Conservation (phyloP, 2,888 invertebrate genomes). For the Phortica okadai region DNA sequence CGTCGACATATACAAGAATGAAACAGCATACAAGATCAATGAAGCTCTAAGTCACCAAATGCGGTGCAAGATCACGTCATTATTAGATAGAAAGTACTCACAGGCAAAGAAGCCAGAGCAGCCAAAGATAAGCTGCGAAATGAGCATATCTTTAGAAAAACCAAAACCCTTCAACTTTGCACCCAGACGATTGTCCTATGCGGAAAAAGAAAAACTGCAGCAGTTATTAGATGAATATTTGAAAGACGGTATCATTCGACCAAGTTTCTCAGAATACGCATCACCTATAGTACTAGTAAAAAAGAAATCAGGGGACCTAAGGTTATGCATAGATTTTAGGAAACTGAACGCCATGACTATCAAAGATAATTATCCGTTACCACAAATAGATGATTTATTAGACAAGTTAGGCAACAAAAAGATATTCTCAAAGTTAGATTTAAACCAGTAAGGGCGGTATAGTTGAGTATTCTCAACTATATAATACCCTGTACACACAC, state of each 20-base stretch:
- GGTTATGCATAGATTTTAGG: constrained; percentile 33
- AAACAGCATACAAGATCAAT: too few species aligned
- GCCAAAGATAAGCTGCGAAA: constrained; percentile 24
- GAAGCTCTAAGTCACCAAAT: too few species aligned
- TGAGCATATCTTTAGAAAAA: constrained; percentile 26
- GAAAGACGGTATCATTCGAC: constrained; percentile 3
- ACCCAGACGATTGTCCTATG: constrained; percentile 33
- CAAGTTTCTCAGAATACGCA: constrained; percentile 33
- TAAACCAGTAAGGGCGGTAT: too few species aligned
- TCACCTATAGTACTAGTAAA: constrained; percentile 35
- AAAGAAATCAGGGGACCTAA: constrained; percentile 30
- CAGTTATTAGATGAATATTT: constrained; percentile 35
- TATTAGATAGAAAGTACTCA: not conserved
- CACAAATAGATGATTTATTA: constrained; percentile 35
- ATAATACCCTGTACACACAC: too few species aligned
- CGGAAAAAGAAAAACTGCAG: constrained; percentile 29
- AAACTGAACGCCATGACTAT: constrained; percentile 18
- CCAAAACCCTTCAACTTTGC: constrained; percentile 29
- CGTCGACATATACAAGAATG: too few species aligned
- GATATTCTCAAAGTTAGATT: constrained; percentile 31
- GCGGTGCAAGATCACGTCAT: too few species aligned
- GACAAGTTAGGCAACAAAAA: constrained; percentile 14
- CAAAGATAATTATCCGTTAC: constrained; percentile 37
- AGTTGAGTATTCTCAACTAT: too few species aligned
- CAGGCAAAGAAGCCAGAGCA: not conserved